Evolutionary conservation across 2,797 vertebrate species (phyloP), one percentile per base, ranked within the genome.

Genomic region (Micromesistius poutassou): DNA sequence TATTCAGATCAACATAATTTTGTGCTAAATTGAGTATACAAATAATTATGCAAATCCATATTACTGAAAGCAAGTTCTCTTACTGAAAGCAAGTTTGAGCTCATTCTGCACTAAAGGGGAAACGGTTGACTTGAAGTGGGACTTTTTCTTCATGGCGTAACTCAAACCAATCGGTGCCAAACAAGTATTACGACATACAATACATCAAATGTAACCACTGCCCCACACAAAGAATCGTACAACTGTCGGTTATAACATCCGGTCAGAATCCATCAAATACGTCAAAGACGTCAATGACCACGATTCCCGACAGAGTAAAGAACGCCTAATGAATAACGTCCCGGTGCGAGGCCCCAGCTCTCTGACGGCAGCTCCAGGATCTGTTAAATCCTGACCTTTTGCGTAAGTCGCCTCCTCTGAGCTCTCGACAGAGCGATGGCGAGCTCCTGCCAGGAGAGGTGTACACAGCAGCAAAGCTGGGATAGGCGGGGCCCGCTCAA

Each of bases 321-420:
- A n/a, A 25, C 55, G 36, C 36, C 7, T 10, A 19, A 46, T 13
- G 42, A 46, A 46, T 12, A 38, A 10, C 22, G 55, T 62, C 55
- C 22, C n/a, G 8, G 8, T 19, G 13, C 3, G 46, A 1, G 16
- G 3, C 0, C 46, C 46, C 1, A 3, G 46, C 3, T 50, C 12
- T 50, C 2, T 50, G 46, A 14, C 46, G 12, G 46, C 46, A 5
- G 46, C 46, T 50, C 46, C 92, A 94, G 93, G 94, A 95, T 95
- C 87, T 92, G 78, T 91, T 85, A 94, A 95, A 95, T 94, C 93
- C 93, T 84, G 81, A 90, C 87, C 86, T 90, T 55, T 92, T 89
- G 82, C 85, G 83, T 82, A 78, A 74, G 83, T 80, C 79, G 79
- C 86, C 80, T n/a, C 50, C 16, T 16, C 19, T 84, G 76, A 80